A percentile compares a stretch with the other conserved stretches of the same genome.
Evolutionary conservation across 2,888 invertebrate species (phyloP).

Genomic region (Dexiosoma caninum): DNA sequence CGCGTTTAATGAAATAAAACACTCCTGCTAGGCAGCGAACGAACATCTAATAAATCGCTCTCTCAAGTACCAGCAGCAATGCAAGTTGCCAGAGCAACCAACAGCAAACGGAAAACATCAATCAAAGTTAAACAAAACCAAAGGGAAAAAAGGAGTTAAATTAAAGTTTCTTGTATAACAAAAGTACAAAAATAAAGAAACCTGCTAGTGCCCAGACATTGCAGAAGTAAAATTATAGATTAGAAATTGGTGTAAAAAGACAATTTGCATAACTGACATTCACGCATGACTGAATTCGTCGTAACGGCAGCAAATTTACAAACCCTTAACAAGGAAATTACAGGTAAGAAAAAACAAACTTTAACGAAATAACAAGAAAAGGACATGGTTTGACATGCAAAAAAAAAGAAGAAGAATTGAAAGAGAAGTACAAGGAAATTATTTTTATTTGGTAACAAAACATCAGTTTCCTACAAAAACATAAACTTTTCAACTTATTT

Average conservation of each 20-base stretch:
- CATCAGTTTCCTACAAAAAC: background rate
- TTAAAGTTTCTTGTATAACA: background rate
- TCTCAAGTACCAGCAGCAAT: conserved; percentile 13
- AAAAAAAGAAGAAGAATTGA: background rate
- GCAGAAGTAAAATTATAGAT: conserved; percentile 1
- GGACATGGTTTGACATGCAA: background rate
- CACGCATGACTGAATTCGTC: conserved; percentile 43
- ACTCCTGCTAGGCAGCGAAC: conserved; percentile 11
- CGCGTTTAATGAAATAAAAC: conserved; percentile 65
- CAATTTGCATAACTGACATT: conserved; percentile 53
- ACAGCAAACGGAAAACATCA: conserved; percentile 55
- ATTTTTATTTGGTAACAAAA: background rate
- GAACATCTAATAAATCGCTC: conserved; percentile 29
- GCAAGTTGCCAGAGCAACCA: conserved; percentile 27
- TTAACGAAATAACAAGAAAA: conserved; percentile 1
- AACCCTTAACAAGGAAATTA: background rate
- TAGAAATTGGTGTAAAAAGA: conserved; percentile 48
- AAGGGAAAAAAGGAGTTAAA: background rate
- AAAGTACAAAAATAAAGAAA: too few species aligned
- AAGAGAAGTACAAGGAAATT: too few species aligned
- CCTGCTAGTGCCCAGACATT: background rate
- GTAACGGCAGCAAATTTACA: conserved; percentile 2
- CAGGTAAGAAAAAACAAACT: background rate
- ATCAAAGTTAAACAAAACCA: conserved; percentile 43
- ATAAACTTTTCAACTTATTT: background rate